phyloP scores from a whole-genome alignment of 2,113 vertebrate genomes.

The Pardalotus punctatus region DNA sequence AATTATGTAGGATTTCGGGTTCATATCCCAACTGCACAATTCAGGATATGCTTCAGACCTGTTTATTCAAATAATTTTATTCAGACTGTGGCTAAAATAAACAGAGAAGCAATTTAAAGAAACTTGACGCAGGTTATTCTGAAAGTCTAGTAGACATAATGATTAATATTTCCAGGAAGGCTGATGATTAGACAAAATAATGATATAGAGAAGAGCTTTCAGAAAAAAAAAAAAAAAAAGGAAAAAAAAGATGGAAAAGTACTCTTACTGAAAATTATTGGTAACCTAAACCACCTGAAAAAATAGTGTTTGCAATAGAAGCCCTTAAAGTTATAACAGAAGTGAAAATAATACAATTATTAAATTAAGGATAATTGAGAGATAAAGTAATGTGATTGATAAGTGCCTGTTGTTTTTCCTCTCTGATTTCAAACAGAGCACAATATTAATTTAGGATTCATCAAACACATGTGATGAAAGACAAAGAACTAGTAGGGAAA shows the following conservation, averaged over 20 bases:
- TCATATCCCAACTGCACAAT: slow-evolving; percentile 45
- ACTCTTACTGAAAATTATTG: not conserved
- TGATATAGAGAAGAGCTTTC: not conserved
- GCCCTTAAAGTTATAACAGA: slow-evolving; percentile 18
- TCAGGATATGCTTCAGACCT: slow-evolving; percentile 27
- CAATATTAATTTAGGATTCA: not conserved
- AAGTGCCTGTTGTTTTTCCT: slow-evolving; percentile 4
- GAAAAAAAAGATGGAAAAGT: not conserved
- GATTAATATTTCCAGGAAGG: slow-evolving; percentile 55
- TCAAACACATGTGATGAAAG: not conserved
- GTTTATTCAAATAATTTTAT: slow-evolving; percentile 39
- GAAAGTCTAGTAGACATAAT: slow-evolving; percentile 21
- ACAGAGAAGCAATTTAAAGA: slow-evolving; percentile 40
- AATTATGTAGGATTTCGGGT: slow-evolving; percentile 38
- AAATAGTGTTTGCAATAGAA: not conserved
- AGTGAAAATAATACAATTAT: slow-evolving; percentile 37
- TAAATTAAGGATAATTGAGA: slow-evolving; percentile 36
- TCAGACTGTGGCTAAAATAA: slow-evolving; percentile 38
- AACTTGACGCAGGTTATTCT: slow-evolving; percentile 1
- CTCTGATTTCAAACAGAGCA: slow-evolving; percentile 1
- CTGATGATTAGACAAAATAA: slow-evolving; percentile 51
- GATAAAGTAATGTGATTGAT: slow-evolving; percentile 17
- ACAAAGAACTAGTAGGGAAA: not conserved
- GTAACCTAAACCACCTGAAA: slow-evolving; percentile 48
- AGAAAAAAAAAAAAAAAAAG: not conserved